Base-by-base conservation (phyloP, 2,113 vertebrate genomes). In the Formicarius rufipectus region DNA sequence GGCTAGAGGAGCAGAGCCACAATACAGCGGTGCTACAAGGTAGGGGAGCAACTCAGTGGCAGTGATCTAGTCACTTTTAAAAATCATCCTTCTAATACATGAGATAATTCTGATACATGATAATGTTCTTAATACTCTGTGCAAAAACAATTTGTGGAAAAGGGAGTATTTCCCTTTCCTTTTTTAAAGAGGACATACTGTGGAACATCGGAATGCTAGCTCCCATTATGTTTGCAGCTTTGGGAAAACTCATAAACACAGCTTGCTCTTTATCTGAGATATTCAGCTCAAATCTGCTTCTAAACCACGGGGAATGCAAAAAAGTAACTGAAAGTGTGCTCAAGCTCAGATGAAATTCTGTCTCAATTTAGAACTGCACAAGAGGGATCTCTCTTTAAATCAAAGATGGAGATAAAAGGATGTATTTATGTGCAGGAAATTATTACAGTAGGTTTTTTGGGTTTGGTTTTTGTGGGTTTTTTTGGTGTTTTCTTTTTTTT, bases 361-460 rank as follows among this genome's bases (percentile, higher is more conserved):
- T 44, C 52, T 95, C 39, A 30, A 6, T 79, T 89, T 79, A 71
- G 62, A 84, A 60, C 52, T 52, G 30, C 39, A 73, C 12, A 81
- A 77, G 30, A 77, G 35, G 52, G 25, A 92, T 10, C 19, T 64
- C 66, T 81, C 52, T 78, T 85, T 84, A 95, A 89, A 92, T 66
- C 74, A 94, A 92, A 87, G 56, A 53, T 47, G 25, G 63, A 86
- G 52, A 78, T 83, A 66, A 94, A 95, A 74, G 15, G 11, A 19
- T 45, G 4, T 21, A 21, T 24, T 88, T 77, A 45, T n/a, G 12
- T 24, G 64, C 7, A 69, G 60, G 49, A 92, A 84, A 94, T 55
- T 19, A 53, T 33, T 90, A 50, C 53, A 87, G 44, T 7, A 9
- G 45, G 18, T 44, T 45, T 39, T 15, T 24, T 35, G 33, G 47